These are phyloP conservation scores for Ophiodon elongatus DNA, from an alignment of 2,113 vertebrate species.

Conservation along the genomic window DNA sequence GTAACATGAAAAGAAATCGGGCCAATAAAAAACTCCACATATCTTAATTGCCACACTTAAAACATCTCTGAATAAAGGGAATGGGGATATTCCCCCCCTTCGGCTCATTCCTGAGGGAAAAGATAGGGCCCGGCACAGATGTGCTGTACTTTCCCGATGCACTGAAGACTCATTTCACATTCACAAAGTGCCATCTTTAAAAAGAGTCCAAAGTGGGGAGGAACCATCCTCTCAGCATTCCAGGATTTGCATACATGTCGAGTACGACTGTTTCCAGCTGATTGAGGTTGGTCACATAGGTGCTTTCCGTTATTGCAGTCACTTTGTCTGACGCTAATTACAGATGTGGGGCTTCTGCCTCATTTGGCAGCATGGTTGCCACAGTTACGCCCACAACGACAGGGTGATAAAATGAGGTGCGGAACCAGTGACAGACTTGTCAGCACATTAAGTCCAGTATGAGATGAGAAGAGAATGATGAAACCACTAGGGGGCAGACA, in stretches of 20 bases:
- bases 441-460: constrained; percentile 1
- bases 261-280: constrained; percentile 22
- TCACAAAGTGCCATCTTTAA: constrained; percentile 70
- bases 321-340: constrained; percentile 50
- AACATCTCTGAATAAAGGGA: constrained; percentile 51
- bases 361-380: constrained; percentile 38
- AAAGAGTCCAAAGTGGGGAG: constrained; percentile 46
- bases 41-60: constrained; percentile 71
- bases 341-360: constrained; percentile 33
- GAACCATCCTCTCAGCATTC: constrained; percentile 44
- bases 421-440: constrained; percentile 9
- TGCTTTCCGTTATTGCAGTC: constrained; percentile 26
- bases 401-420: constrained; percentile 10
- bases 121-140: constrained; percentile 48
- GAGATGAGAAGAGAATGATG: neutral
- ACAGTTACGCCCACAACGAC: constrained; percentile 9
- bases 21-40: constrained; percentile 60
- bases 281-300: constrained; percentile 10
- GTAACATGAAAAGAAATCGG: constrained; percentile 49
- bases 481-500: constrained; percentile 75
- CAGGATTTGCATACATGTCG: constrained; percentile 32
- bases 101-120: constrained; percentile 55
- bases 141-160: constrained; percentile 52
- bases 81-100: constrained; percentile 42
- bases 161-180: constrained; percentile 66